phyloP scores from a whole-genome alignment of 2,797 vertebrate genomes.

The Oophaga sylvatica region DNA sequence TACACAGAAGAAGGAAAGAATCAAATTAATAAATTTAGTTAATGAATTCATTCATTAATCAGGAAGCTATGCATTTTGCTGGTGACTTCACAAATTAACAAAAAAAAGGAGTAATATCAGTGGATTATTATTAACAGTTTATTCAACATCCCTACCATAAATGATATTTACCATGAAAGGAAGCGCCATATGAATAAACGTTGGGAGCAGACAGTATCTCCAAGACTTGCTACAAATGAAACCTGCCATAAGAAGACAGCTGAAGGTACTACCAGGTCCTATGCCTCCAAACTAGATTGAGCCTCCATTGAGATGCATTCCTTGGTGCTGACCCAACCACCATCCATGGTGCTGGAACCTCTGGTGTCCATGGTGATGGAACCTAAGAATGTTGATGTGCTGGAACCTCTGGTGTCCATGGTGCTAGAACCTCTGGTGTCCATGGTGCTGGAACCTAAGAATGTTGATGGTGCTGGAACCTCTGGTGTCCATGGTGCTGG shows the following conservation, averaged over 20 bases:
- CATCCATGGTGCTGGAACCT: background rate
- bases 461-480: background rate
- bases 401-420: background rate
- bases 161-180: slow-evolving; percentile 71
- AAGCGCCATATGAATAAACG: slow-evolving; percentile 71
- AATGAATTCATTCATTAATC: background rate
- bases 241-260: slow-evolving; percentile 6
- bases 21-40: background rate
- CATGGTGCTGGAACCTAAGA: too few species aligned
- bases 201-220: slow-evolving; percentile 38
- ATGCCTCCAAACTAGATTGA: background rate
- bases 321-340: background rate
- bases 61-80: slow-evolving; percentile 66
- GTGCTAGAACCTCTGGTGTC: background rate
- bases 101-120: slow-evolving; percentile 75
- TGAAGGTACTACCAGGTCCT: background rate
- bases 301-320: background rate
- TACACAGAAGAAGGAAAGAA: background rate
- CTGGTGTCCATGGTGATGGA: background rate
- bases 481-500: background rate
- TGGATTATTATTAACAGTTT: slow-evolving; percentile 74
- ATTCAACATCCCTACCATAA: slow-evolving; percentile 74
- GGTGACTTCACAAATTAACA: slow-evolving; percentile 73
- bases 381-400: background rate
- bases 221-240: slow-evolving; percentile 44